phyloP scores from a whole-genome alignment of 2,113 vertebrate species.

The Pandion haliaetus region DNA sequence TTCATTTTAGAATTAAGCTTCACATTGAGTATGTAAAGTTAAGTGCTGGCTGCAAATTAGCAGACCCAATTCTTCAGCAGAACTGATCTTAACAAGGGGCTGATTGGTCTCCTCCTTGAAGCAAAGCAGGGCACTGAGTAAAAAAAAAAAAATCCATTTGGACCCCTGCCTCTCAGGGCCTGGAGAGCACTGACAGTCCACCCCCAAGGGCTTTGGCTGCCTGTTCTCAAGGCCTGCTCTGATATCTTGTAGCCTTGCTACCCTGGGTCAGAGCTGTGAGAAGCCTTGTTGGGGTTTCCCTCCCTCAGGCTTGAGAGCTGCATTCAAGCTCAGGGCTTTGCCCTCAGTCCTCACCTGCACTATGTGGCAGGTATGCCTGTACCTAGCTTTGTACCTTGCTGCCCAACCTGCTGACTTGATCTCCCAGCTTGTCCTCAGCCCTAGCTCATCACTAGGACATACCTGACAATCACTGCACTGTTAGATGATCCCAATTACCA shows the following conservation, averaged over 20 bases:
- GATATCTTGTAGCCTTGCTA: background rate
- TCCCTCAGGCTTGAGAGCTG: background rate
- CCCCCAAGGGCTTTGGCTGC: background rate
- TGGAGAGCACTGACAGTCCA: background rate
- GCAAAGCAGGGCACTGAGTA: background rate
- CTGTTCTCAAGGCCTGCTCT: background rate
- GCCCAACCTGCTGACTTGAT: background rate
- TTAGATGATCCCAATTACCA: background rate
- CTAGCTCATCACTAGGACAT: background rate
- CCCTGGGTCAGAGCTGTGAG: background rate
- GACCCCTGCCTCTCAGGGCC: background rate
- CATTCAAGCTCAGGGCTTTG: background rate
- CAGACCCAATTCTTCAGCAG: background rate
- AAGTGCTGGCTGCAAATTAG: background rate
- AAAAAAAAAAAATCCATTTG: background rate
- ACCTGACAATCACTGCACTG: background rate
- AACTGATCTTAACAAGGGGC: background rate
- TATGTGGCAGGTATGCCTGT: accelerated
- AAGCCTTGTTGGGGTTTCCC: background rate
- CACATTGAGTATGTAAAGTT: background rate
- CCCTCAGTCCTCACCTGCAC: background rate
- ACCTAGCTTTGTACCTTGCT: background rate
- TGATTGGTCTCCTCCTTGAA: background rate
- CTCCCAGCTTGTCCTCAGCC: background rate
- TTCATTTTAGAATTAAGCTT: background rate